Conservation (phyloP, 2,888 invertebrate species). For the Oligia strigilis region DNA sequence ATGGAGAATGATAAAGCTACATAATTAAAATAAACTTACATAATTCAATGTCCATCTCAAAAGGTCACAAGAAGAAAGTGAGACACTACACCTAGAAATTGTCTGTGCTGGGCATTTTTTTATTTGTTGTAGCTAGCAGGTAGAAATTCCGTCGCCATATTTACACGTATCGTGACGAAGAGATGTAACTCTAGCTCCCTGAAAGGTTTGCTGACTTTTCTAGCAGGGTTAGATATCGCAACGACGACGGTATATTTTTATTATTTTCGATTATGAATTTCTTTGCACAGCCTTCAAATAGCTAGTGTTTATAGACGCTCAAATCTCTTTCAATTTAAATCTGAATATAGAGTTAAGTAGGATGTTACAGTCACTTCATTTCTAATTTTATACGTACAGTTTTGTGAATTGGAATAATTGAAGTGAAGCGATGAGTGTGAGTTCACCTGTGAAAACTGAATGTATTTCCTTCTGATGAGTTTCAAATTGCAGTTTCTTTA, state of each 20-base stretch:
- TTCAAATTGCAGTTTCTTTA: background rate
- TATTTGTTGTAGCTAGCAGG: slow-evolving; percentile 13
- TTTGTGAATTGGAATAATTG: no score
- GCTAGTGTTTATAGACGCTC: background rate
- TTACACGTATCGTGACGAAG: slow-evolving; percentile 28
- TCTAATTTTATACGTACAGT: no score
- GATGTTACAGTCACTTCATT: no score
- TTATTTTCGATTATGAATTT: slow-evolving; percentile 23
- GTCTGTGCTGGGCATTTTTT: background rate
- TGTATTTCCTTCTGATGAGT: background rate
- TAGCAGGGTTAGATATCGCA: slow-evolving; percentile 20
- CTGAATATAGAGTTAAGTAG: background rate
- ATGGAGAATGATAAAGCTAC: background rate
- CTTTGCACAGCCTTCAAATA: background rate
- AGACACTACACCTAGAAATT: background rate
- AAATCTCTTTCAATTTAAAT: background rate
- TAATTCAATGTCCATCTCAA: background rate
- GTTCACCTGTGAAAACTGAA: background rate
- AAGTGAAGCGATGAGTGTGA: background rate
- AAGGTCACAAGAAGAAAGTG: background rate
- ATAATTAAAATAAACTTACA: background rate
- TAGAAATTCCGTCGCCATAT: slow-evolving; percentile 13
- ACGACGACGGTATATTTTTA: slow-evolving; percentile 29
- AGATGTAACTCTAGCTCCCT: slow-evolving; percentile 32
- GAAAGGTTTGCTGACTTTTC: slow-evolving; percentile 42